These are phyloP conservation scores for Pandemis cinnamomeana DNA, from an alignment of 2,888 invertebrate genomes.

Conservation along the genomic window DNA sequence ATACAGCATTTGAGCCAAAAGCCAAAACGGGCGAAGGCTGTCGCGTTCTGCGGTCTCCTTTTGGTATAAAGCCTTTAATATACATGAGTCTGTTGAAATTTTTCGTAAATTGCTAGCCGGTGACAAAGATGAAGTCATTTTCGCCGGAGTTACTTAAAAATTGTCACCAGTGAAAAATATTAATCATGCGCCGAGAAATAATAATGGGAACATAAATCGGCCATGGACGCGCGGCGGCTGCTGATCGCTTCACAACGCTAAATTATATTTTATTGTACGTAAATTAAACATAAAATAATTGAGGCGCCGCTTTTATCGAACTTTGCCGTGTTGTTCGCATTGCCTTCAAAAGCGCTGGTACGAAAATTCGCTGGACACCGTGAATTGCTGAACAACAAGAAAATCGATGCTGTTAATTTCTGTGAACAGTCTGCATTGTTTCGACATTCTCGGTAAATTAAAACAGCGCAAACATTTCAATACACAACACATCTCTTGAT, in stretches of 20 bases:
- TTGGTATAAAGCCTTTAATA: slow-evolving; percentile 54
- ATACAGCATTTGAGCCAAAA: slow-evolving; percentile 41
- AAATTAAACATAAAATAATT: slow-evolving; percentile 31
- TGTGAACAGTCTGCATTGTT: slow-evolving; percentile 60
- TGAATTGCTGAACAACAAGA: slow-evolving; percentile 61
- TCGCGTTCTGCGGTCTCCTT: slow-evolving; percentile 43
- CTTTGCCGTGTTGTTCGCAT: background rate
- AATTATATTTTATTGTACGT: slow-evolving; percentile 42
- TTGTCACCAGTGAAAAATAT: slow-evolving; percentile 53
- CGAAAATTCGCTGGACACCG: slow-evolving; percentile 55
- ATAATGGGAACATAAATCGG: slow-evolving; percentile 56
- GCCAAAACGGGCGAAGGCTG: slow-evolving; percentile 50
- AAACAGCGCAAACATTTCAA: slow-evolving; percentile 29
- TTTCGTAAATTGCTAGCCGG: slow-evolving; percentile 54
- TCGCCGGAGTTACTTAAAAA: slow-evolving; percentile 50
- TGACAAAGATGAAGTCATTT: slow-evolving; percentile 64
- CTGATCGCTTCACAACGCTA: slow-evolving; percentile 46
- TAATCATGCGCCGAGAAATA: slow-evolving; percentile 49
- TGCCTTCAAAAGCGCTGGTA: slow-evolving; percentile 8
- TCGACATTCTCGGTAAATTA: slow-evolving; percentile 40
- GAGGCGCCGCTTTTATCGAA: slow-evolving; percentile 2
- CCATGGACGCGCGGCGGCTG: slow-evolving; percentile 49
- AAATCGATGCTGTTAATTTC: slow-evolving; percentile 72
- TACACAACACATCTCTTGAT: slow-evolving; percentile 11
- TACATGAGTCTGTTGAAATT: slow-evolving; percentile 53